Percentiles rank a stretch among this genome's conserved stretches.
phyloP scores from a whole-genome alignment of 2,797 vertebrate species.

The Silurus aristotelis region DNA sequence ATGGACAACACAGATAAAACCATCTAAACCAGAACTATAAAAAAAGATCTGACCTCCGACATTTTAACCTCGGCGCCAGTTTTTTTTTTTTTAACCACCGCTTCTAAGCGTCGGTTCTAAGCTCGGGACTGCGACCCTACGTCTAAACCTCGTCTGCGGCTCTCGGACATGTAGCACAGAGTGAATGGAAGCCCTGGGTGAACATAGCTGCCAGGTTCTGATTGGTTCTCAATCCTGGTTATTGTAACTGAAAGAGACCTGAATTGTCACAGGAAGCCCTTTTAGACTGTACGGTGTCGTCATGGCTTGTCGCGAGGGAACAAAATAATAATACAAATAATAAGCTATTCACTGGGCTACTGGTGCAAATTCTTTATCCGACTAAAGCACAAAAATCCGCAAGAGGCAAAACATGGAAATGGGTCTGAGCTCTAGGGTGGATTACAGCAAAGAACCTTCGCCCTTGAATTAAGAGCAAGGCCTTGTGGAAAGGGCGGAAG shows the following conservation, averaged over 20 bases:
- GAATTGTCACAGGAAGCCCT: constrained; percentile 76
- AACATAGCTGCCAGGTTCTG: constrained; percentile 78
- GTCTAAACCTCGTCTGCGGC: constrained; percentile 31
- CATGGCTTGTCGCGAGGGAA: constrained; percentile 75
- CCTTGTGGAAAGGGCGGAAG: constrained; percentile 47
- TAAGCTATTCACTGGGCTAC: constrained; percentile 12
- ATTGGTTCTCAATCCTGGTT: constrained; percentile 64
- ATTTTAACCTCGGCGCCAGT: neutral
- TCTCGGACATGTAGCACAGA: constrained; percentile 37
- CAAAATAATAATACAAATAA: neutral
- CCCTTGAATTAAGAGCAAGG: constrained; percentile 18
- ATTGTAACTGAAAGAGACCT: constrained; percentile 51
- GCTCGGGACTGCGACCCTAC: neutral
- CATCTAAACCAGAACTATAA: constrained; percentile 29
- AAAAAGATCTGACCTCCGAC: neutral
- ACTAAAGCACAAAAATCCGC: neutral
- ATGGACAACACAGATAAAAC: constrained; percentile 13
- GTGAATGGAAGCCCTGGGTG: constrained; percentile 83
- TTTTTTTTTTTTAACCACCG: neutral
- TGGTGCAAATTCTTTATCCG: neutral
- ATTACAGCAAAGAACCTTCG: constrained; percentile 8
- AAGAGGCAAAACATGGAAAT: constrained; percentile 14
- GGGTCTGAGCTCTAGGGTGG: constrained; percentile 19
- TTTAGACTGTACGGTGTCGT: constrained; percentile 56
- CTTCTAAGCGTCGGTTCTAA: neutral